Base-by-base conservation (phyloP, 2,888 invertebrate genomes). In the Ethmia dodecea region DNA sequence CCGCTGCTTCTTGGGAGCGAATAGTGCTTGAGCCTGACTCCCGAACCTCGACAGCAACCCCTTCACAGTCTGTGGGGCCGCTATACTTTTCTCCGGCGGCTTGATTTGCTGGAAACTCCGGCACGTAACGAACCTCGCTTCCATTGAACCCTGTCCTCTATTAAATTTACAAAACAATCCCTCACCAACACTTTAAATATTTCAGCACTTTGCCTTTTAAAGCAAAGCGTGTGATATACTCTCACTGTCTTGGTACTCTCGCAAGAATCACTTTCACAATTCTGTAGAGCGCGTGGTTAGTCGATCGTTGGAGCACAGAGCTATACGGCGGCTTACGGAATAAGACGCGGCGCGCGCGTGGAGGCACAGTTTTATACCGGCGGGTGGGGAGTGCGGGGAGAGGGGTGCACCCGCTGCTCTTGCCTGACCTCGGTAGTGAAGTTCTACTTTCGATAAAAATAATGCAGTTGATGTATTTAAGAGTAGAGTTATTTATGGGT, bases 101-200 rank as follows among this genome's bases (percentile, higher is more conserved):
- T 84, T 86, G 70, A 80, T 80, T 75, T 84, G 83, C 84, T 84
- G 84, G 65, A 78, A 67, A 73, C 86, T 86, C 72, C 86, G 84
- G 73, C 87, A 87, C 52, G 79, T 81, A 65, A 87, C 87, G 79
- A 86, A 87, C 78, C 86, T 86, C 70, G 87, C 86, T 86, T 87
- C 87, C 87, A 87, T 87, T 83, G 86, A 86, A 83, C 77, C 69
- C 75, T 73, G 61, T 72, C 68, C 70, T 67, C 49, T 55, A 67
- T 69, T 65, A 57, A 54, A 64, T 69, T 59, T 52, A 62, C 63
- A 59, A 77, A 65, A 70, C 59, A 67, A 81, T 72, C 62, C 62
- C 65, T 66, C 62, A 58, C 65, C 65, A 45, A 54, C 64, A 75
- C 73, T 74, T 54, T 5, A 5, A 8, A 26, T 22, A 26, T 6